Conservation (phyloP, 2,797 vertebrate species). For the Sebastes umbrosus region DNA sequence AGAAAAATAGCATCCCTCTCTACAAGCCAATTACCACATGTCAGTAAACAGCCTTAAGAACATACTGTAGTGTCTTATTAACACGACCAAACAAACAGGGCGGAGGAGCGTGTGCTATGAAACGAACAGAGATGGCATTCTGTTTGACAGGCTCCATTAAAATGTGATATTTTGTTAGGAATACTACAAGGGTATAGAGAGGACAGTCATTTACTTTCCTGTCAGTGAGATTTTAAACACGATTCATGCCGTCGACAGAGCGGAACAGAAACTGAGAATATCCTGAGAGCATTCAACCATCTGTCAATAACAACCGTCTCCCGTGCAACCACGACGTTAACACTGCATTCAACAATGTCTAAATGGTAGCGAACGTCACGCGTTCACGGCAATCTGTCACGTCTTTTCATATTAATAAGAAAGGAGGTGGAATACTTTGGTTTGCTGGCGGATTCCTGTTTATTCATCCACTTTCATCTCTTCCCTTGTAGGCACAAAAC, state of each 20-base stretch:
- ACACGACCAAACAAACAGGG: not conserved
- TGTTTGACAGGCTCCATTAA: constrained; percentile 7
- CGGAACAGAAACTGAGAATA: not conserved
- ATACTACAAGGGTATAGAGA: not conserved
- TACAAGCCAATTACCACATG: not conserved
- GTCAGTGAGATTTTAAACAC: constrained; percentile 4
- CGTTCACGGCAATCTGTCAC: not conserved
- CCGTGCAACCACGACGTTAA: not conserved
- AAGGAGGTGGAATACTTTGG: not conserved
- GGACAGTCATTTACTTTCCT: not conserved
- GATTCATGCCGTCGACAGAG: not conserved
- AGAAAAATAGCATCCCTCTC: not conserved
- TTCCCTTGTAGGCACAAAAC: constrained; percentile 21
- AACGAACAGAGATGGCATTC: not conserved
- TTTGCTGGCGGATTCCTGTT: constrained; percentile 16
- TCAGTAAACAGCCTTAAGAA: not conserved
- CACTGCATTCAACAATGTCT: not conserved
- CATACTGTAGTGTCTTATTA: not conserved
- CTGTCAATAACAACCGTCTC: constrained; percentile 16
- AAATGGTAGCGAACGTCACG: not conserved
- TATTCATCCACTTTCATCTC: constrained; percentile 32
- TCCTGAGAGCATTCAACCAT: constrained; percentile 8
- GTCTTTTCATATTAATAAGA: not conserved
- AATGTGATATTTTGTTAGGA: not conserved
- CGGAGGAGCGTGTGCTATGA: not conserved